Conservation (phyloP, 1,140 invertebrate genomes). For the Drosophila nigrodunni region DNA sequence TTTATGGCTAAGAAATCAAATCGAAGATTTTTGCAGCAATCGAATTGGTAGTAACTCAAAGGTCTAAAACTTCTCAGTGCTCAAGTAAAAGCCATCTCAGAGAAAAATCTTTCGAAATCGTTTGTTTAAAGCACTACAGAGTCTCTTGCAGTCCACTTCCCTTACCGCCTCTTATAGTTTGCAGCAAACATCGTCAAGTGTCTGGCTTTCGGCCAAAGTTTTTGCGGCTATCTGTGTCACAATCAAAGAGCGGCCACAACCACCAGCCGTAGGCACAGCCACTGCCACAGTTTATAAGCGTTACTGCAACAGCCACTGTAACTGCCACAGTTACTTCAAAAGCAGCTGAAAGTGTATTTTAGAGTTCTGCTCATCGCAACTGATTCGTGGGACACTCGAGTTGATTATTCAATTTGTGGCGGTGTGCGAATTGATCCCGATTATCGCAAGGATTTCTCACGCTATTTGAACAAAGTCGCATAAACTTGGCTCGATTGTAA, state of each 20-base stretch:
- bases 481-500: constrained; percentile 63
- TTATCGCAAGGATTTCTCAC: constrained; percentile 37
- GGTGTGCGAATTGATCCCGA: constrained; percentile 26
- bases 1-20: no score
- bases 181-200: constrained; percentile 73
- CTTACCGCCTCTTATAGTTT: constrained; percentile 9
- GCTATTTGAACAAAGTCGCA: constrained; percentile 21
- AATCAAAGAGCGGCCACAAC: constrained; percentile 43
- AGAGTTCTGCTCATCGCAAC: background rate
- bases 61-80: no score
- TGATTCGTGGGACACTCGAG: constrained; percentile 10
- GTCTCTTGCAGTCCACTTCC: no score
- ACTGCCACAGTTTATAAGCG: background rate
- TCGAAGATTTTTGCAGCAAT: no score
- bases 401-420: constrained; percentile 60
- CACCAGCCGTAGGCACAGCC: background rate
- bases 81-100: no score
- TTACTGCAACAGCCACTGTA: background rate
- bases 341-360: constrained; percentile 30
- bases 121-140: no score
- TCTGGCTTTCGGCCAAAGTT: constrained; percentile 68
- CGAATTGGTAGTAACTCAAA: no score
- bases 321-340: background rate
- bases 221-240: constrained; percentile 68
- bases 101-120: no score